Evolutionary conservation across 2,113 vertebrate species (phyloP).

Genomic region (Craseonycteris thonglongyai): DNA sequence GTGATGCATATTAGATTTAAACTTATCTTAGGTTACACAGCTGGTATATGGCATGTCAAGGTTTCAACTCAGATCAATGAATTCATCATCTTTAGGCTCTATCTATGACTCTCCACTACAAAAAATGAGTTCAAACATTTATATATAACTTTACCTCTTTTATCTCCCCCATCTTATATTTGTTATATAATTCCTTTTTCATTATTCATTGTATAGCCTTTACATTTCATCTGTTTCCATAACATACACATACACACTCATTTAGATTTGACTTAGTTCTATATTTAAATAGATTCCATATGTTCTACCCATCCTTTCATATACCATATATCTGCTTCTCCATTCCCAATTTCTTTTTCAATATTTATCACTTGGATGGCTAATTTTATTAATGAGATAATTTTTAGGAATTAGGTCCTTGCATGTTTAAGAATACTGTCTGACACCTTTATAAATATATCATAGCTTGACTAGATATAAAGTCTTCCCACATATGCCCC

Average conservation of each 20-base stretch:
- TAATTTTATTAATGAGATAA: not conserved
- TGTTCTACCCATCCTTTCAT: not conserved
- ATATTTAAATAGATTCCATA: not conserved
- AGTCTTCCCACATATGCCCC: not conserved
- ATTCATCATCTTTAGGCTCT: not conserved
- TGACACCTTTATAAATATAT: not conserved
- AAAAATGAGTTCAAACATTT: not conserved
- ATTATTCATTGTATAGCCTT: constrained; percentile 13
- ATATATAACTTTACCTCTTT: not conserved
- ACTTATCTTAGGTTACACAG: not conserved
- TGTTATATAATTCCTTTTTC: not conserved
- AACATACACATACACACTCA: not conserved
- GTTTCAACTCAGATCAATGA: not conserved
- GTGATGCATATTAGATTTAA: not conserved
- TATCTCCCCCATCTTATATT: not conserved
- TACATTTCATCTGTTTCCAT: not conserved
- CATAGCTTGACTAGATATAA: not conserved
- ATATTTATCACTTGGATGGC: not conserved
- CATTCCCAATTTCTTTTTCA: not conserved
- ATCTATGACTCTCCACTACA: not conserved
- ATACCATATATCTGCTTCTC: not conserved
- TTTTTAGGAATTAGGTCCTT: not conserved
- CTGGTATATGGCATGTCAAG: not conserved
- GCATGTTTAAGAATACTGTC: not conserved
- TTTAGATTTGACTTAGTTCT: not conserved